Conservation (phyloP, 2,113 vertebrate species). For the Merops nubicus region DNA sequence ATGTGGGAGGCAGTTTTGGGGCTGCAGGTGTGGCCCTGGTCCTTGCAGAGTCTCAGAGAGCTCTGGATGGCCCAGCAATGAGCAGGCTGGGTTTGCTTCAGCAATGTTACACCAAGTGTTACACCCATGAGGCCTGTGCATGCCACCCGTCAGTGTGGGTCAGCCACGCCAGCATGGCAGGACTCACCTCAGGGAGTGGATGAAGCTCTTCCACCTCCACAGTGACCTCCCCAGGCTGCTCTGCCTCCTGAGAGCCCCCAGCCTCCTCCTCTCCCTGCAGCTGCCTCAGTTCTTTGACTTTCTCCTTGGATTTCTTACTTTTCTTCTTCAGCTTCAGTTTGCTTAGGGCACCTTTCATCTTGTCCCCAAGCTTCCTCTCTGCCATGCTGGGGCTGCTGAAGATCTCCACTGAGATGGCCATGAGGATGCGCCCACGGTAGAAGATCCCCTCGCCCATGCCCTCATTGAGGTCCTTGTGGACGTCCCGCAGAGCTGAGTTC, state of each 20-base stretch:
- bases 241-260: constrained; percentile 20
- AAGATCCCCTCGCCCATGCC: constrained; percentile 88
- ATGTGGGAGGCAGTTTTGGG: neutral
- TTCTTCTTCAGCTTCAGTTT: constrained; percentile 83
- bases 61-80: neutral
- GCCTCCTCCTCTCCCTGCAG: constrained; percentile 11
- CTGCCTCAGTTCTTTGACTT: constrained; percentile 54
- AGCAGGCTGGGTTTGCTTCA: neutral
- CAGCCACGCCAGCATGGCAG: neutral
- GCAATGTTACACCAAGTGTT: neutral
- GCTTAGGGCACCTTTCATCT: constrained; percentile 71
- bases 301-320: constrained; percentile 81
- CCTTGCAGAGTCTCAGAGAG: neutral
- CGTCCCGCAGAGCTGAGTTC: constrained; percentile 82
- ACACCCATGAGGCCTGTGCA: neutral
- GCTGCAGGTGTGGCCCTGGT: neutral
- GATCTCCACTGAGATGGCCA: constrained; percentile 83
- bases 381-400: constrained; percentile 72
- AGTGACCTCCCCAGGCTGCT: constrained; percentile 83
- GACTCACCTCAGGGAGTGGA: constrained; percentile 85
- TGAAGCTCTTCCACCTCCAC: constrained; percentile 90
- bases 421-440: constrained; percentile 87
- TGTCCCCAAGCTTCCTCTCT: constrained; percentile 66
- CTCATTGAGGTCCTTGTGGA: constrained; percentile 88
- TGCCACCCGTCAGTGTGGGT: accelerated